Conservation (phyloP, 1,140 invertebrate species). For the Habropoda laboriosa region DNA sequence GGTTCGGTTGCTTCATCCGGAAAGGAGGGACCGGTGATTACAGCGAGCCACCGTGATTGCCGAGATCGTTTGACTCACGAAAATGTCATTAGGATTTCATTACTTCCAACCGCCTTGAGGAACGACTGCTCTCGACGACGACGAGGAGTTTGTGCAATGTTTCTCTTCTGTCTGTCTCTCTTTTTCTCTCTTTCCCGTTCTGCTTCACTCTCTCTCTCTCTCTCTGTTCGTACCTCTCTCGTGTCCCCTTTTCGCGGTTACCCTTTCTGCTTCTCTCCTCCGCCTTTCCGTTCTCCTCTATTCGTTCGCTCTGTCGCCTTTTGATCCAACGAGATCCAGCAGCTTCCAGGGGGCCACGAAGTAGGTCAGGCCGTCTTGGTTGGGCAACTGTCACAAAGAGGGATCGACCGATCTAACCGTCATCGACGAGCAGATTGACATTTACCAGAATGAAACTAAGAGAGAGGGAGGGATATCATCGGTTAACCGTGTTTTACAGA, state of each 20-base stretch:
- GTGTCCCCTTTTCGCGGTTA: conserved; percentile 6
- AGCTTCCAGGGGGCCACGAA: conserved; percentile 58
- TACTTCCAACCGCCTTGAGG: conserved; percentile 68
- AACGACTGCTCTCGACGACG: conserved; percentile 55
- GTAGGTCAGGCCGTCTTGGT: conserved; percentile 59
- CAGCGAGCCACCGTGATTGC: conserved; percentile 68
- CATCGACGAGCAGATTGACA: conserved; percentile 58
- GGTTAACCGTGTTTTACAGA: background rate
- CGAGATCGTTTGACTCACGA: conserved; percentile 73
- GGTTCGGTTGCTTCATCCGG: conserved; percentile 69
- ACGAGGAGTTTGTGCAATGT: conserved; percentile 67
- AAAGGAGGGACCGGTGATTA: conserved; percentile 70
- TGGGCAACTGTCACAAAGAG: conserved; percentile 64
- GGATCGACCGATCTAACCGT: conserved; percentile 59
- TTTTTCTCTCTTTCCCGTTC: background rate
- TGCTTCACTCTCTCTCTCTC: background rate
- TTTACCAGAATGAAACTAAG: conserved; percentile 45
- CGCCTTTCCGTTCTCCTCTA: background rate
- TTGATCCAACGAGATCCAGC: conserved; percentile 47
- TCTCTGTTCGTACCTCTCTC: conserved; percentile 32
- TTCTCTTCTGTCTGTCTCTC: background rate
- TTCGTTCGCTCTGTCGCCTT: conserved; percentile 2
- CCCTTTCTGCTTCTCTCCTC: conserved; percentile 1
- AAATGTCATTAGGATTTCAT: conserved; percentile 79
- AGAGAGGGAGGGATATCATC: background rate